Evolutionary conservation across 1,140 invertebrate species (phyloP).

Genomic region (Hylaeus volcanicus): DNA sequence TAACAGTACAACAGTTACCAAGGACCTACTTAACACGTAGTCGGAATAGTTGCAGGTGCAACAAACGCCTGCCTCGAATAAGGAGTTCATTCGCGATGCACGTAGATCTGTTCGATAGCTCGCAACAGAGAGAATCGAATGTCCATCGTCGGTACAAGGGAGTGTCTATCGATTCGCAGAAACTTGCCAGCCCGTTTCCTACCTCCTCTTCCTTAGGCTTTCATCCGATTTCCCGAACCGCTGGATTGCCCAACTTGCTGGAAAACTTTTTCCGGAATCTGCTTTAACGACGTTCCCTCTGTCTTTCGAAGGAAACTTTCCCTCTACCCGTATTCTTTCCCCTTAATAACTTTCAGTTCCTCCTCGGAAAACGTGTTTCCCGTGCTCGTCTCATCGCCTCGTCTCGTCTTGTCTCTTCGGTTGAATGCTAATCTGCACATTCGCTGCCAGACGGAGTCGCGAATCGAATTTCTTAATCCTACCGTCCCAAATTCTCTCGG

Average conservation of each 20-base stretch:
- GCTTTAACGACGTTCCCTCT: slow-evolving; percentile 45
- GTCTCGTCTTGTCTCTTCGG: not conserved
- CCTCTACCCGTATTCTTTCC: slow-evolving; percentile 19
- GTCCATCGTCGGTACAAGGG: not conserved
- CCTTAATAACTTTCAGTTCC: slow-evolving; percentile 29
- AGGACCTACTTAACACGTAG: too few species aligned
- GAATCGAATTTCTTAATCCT: slow-evolving; percentile 12
- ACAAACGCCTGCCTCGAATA: too few species aligned
- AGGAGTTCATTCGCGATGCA: too few species aligned
- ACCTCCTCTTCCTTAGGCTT: not conserved
- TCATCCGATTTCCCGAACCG: not conserved
- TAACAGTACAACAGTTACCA: too few species aligned
- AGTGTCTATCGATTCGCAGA: not conserved
- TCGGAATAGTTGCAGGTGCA: too few species aligned
- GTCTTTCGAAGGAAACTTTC: slow-evolving; percentile 35
- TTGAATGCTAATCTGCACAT: slow-evolving; percentile 10
- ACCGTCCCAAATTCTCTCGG: too few species aligned
- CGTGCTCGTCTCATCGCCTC: not conserved
- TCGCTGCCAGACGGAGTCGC: not conserved
- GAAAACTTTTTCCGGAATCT: slow-evolving; percentile 45
- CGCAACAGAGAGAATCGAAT: slow-evolving; percentile 7
- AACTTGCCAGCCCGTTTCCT: not conserved
- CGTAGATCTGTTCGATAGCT: not conserved
- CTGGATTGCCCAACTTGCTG: slow-evolving; percentile 34
- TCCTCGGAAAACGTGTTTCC: not conserved